A percentile compares a stretch with the other conserved stretches of the same genome.
Evolutionary conservation across 2,797 vertebrate genomes (phyloP).

Genomic region (Falco rusticolus): DNA sequence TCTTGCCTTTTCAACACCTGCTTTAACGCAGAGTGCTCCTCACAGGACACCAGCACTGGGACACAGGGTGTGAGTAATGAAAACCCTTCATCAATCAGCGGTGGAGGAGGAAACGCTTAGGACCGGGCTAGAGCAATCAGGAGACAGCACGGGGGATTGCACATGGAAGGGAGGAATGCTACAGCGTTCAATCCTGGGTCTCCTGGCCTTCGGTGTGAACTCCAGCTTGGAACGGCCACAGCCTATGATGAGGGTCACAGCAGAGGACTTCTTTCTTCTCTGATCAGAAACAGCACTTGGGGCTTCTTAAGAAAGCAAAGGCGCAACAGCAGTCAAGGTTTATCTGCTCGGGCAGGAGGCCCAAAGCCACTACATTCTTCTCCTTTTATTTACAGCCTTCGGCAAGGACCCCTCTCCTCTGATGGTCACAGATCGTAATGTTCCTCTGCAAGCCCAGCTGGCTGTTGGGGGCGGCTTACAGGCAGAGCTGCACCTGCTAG

Average conservation of each 20-base stretch:
- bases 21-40: neutral
- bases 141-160: neutral
- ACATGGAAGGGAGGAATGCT: no score
- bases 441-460: neutral
- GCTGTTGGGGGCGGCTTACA: neutral
- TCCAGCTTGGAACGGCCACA: neutral
- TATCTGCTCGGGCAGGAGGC: neutral
- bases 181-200: neutral
- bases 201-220: neutral
- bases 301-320: neutral
- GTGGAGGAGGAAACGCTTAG: neutral
- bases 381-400: neutral
- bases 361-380: slow-evolving; percentile 5
- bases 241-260: neutral
- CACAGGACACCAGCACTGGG: neutral
- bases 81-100: neutral
- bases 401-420: fast-evolving
- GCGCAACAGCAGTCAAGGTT: neutral
- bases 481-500: neutral
- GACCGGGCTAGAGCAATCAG: neutral
- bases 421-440: neutral
- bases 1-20: neutral
- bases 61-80: neutral
- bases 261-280: neutral
- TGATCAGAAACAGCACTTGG: neutral